phyloP scores from a whole-genome alignment of 2,888 invertebrate genomes.

The Tetheella fluctuosa region DNA sequence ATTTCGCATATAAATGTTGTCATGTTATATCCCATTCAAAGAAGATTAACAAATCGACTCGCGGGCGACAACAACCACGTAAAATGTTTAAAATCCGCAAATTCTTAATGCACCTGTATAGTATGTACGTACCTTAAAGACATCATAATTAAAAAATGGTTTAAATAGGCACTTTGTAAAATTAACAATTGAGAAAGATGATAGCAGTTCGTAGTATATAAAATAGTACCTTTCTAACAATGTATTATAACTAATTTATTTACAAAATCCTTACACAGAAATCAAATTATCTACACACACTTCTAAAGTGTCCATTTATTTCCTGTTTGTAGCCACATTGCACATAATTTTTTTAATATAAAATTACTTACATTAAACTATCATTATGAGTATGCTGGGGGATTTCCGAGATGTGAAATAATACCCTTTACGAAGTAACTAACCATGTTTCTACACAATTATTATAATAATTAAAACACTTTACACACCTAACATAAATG shows the following conservation, averaged over 20 bases:
- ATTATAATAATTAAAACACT: constrained; percentile 33
- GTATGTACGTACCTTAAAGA: constrained; percentile 27
- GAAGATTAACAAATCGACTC: constrained; percentile 7
- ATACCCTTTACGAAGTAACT: constrained; percentile 29
- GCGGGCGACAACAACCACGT: constrained; percentile 16
- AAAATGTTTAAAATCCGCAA: constrained; percentile 21
- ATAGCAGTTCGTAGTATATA: constrained; percentile 53
- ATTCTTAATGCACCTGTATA: constrained; percentile 46
- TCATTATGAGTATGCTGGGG: constrained; percentile 62
- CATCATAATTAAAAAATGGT: constrained; percentile 41
- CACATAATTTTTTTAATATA: constrained; percentile 59
- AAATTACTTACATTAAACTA: constrained; percentile 54
- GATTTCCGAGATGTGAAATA: constrained; percentile 31
- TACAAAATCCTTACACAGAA: constrained; percentile 63
- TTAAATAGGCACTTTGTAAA: constrained; percentile 65
- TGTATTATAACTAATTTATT: constrained; percentile 63
- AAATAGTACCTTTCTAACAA: constrained; percentile 61
- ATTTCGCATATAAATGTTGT: not conserved
- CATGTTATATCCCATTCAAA: constrained; percentile 1
- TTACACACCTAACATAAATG: constrained; percentile 26
- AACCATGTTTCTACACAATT: constrained; percentile 37
- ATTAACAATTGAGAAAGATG: constrained; percentile 54
- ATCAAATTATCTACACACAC: constrained; percentile 71
- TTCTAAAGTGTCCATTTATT: constrained; percentile 61
- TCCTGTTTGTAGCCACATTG: constrained; percentile 67